Base-by-base conservation (phyloP, 2,888 invertebrate genomes). In the Amiota minor region DNA sequence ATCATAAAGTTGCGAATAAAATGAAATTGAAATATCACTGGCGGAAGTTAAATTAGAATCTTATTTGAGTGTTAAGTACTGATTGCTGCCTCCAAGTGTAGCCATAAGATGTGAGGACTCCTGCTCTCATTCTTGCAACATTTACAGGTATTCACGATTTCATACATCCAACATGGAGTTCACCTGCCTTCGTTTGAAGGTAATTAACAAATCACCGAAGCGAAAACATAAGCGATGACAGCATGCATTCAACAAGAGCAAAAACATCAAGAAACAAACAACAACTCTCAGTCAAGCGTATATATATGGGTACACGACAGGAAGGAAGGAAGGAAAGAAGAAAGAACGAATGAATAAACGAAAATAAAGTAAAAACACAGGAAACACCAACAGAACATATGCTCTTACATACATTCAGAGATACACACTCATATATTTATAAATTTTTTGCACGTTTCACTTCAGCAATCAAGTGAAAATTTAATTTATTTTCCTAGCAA, bases 161-260 rank as follows among this genome's bases (percentile, higher is more conserved):
- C 10, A 20, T 10, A 59, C 20, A 20, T 20, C 20, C 18, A 16
- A 20, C 20, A 18, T 20, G 20, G 65, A 18, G 16, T 47, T 47
- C 6, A 47, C 16, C 3, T 47, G 65, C 47, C 18, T 64, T 35
- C 18, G 56, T n/a, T 64, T 65, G 49, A 47, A 18, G 47, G 65
- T 65, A 65, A 65, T 65, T 65, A 65, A 47, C 11, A 65, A 65
- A 46, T 65, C 49, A 47, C 20, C 47, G 18, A 62, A 49, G 49
- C 46, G 47, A 35, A 6, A 35, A 35, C 35, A 35, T 35, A 35
- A 35, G 35, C 35, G 6, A 35, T 35, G 35, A 3, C 35, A 35
- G 35, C 35, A 35, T 8, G 35, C 35, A 35, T 3, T 6, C 35
- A 35, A 35, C 35, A 35, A 35, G 6, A 35, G 35, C 35, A 35